These are phyloP conservation scores for Micronisus gabar DNA, from an alignment of 2,113 vertebrate genomes.

Conservation along the genomic window DNA sequence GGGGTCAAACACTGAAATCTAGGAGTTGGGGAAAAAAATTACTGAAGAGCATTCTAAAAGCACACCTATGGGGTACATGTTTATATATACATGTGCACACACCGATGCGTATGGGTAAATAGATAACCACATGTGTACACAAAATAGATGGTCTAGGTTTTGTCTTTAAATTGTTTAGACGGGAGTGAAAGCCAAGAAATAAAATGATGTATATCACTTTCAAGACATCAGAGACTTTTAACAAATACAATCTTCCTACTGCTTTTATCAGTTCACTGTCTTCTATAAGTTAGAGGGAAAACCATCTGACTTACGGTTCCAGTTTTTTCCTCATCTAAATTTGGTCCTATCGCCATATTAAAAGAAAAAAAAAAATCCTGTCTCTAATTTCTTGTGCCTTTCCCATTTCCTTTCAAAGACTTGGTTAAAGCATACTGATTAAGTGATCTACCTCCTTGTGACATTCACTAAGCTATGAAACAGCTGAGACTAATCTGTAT, in stretches of 20 bases:
- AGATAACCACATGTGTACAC: not conserved
- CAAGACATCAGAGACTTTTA: slow-evolving; percentile 28
- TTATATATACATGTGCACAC: not conserved
- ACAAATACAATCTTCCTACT: slow-evolving; percentile 4
- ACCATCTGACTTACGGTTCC: not conserved
- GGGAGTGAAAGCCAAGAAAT: slow-evolving; percentile 23
- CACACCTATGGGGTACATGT: not conserved
- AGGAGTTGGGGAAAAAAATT: not conserved
- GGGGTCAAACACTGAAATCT: slow-evolving; percentile 6
- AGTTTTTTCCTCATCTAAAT: not conserved
- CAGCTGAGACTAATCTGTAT: not conserved
- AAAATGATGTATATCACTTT: slow-evolving; percentile 14
- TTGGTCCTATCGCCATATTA: not conserved
- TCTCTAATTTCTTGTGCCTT: not conserved
- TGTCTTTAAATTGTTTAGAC: slow-evolving; percentile 24
- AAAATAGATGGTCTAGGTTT: slow-evolving; percentile 1
- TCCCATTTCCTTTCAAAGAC: not conserved
- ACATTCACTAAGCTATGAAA: not conserved
- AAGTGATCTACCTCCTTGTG: not conserved
- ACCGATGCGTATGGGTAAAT: not conserved
- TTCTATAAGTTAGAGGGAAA: not conserved
- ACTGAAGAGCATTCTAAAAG: not conserved
- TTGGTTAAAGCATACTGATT: not conserved
- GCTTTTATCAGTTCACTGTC: slow-evolving; percentile 21
- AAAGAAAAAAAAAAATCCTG: not conserved